A percentile compares a stretch with the other conserved stretches of the same genome.
Conservation (phyloP, 2,113 vertebrate genomes). For the cat (Felis catus) region F.catus_Fca126_mat1.0 CM031419.1:133815501-133816000, state of each 20-base stretch:
- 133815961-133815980: not conserved
- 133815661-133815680: not conserved
- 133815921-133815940: not conserved
- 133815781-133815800: not conserved
- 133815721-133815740: not conserved
- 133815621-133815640: not conserved
- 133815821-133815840: not conserved
- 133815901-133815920: not conserved
- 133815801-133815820: not conserved
- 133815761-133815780: not conserved
- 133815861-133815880: not conserved
- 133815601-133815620: conserved; percentile 54
- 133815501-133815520: not conserved
- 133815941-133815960: not conserved
- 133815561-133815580: not conserved
- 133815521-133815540: not conserved
- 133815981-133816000: not conserved
- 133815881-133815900: conserved; percentile 16
- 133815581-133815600: not conserved
- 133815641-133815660: not conserved
- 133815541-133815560: not conserved
- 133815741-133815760: not conserved
- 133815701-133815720: not conserved
- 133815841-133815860: not conserved
- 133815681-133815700: not conserved